These are phyloP conservation scores for Torymus texanus DNA, from an alignment of 2,888 invertebrate species.

Conservation along the genomic window DNA sequence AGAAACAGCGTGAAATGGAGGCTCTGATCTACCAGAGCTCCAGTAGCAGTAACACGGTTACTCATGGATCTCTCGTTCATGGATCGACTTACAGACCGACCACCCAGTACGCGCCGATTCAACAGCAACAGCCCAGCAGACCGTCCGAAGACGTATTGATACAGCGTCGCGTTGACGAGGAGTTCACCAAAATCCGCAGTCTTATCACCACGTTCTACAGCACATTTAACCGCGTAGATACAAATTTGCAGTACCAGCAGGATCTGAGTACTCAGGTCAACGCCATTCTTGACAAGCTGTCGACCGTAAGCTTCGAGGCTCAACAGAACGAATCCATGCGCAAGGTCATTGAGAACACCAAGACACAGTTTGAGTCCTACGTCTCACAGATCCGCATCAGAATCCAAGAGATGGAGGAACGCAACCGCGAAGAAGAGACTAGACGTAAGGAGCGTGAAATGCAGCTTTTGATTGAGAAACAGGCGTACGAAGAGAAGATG, in stretches of 20 bases:
- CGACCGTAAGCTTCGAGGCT: conserved; percentile 5
- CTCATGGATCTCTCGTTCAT: conserved; percentile 1
- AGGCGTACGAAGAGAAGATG: conserved; percentile 9
- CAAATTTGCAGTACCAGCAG: conserved; percentile 12
- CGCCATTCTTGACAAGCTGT: conserved; percentile 21
- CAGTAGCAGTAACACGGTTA: conserved; percentile 6
- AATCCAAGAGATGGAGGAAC: conserved; percentile 23
- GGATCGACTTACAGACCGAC: neutral
- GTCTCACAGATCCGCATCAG: conserved; percentile 8
- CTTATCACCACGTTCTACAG: conserved; percentile 38
- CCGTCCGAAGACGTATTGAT: no score
- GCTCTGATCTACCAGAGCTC: conserved; percentile 15
- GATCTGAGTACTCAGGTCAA: conserved; percentile 31
- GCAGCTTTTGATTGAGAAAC: conserved; percentile 6
- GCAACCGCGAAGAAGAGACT: conserved; percentile 9
- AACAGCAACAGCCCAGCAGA: conserved; percentile 6
- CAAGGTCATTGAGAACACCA: conserved; percentile 21
- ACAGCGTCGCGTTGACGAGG: conserved; percentile 10
- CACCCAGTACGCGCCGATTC: neutral
- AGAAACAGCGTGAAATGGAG: conserved; percentile 43
- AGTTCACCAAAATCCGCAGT: conserved; percentile 1
- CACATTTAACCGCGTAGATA: conserved; percentile 28
- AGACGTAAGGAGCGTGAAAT: conserved; percentile 11
- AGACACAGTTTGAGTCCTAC: conserved; percentile 28
- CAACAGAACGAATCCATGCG: conserved; percentile 23